Evolutionary conservation across 2,888 invertebrate species (phyloP).

Genomic region (Thera obeliscata): DNA sequence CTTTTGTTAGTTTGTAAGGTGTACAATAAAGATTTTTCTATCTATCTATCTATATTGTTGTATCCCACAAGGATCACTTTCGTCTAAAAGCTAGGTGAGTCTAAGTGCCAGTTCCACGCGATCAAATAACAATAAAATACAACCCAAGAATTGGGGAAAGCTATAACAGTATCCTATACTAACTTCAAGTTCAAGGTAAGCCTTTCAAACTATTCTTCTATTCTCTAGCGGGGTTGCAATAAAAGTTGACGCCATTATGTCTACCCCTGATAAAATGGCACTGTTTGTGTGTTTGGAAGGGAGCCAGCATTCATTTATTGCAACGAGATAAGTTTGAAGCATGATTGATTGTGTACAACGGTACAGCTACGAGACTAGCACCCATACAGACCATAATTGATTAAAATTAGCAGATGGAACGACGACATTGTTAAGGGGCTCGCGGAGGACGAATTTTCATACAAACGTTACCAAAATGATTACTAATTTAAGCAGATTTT

Average conservation of each 20-base stretch:
- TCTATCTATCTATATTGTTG: too few relatives aligned
- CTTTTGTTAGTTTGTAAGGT: too few relatives aligned
- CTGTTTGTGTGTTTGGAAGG: constrained; percentile 18
- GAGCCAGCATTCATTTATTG: constrained; percentile 27
- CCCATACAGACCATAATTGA: background rate
- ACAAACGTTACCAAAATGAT: too few relatives aligned
- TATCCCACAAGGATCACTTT: too few relatives aligned
- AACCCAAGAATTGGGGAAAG: background rate
- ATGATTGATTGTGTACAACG: constrained; percentile 25
- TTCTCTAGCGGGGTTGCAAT: constrained; percentile 20
- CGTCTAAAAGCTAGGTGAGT: too few relatives aligned
- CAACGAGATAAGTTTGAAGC: constrained; percentile 22
- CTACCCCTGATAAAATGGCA: constrained; percentile 26
- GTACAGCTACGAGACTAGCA: background rate
- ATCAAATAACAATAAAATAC: background rate
- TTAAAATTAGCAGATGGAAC: too few relatives aligned
- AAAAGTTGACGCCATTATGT: constrained; percentile 28
- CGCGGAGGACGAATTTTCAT: too few relatives aligned
- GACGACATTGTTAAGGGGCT: too few relatives aligned
- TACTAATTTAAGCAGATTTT: too few relatives aligned
- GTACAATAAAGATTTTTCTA: too few relatives aligned
- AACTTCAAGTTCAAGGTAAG: constrained; percentile 26
- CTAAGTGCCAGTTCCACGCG: too few relatives aligned
- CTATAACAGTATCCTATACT: background rate
- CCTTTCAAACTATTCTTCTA: constrained; percentile 3